Conservation (phyloP, 2,113 vertebrate genomes). For the Amblyopsis rosae region DNA sequence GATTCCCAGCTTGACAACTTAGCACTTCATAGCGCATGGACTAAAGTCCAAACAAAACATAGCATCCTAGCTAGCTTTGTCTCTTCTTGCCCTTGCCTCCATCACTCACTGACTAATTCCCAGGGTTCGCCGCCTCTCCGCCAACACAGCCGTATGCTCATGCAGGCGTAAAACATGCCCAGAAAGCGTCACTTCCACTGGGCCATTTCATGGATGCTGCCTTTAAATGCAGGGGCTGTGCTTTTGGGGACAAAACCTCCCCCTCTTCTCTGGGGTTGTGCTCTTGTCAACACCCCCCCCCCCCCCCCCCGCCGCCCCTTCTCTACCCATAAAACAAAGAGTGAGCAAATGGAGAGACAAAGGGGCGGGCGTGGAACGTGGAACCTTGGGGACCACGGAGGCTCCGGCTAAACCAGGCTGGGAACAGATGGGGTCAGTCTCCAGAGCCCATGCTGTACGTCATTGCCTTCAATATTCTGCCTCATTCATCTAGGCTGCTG, state of each 20-base stretch:
- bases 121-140: conserved; percentile 44
- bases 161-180: conserved; percentile 60
- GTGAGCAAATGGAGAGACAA: conserved; percentile 65
- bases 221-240: conserved; percentile 46
- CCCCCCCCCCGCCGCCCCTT: conserved; percentile 27
- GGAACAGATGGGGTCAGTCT: conserved; percentile 75
- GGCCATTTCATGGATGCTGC: conserved; percentile 62
- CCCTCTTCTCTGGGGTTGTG: conserved; percentile 21
- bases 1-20: conserved; percentile 41
- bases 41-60: conserved; percentile 65
- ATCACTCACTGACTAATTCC: conserved; percentile 46
- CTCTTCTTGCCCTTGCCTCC: conserved; percentile 19
- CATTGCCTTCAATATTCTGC: conserved; percentile 48
- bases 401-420: conserved; percentile 52
- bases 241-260: conserved; percentile 27
- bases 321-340: conserved; percentile 65
- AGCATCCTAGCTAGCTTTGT: conserved; percentile 49
- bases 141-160: conserved; percentile 58
- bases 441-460: conserved; percentile 52
- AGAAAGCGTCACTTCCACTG: conserved; percentile 69
- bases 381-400: conserved; percentile 64
- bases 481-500: conserved; percentile 35
- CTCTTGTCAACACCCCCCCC: not conserved
- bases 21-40: conserved; percentile 54
- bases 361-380: conserved; percentile 18